Conservation (phyloP, 2,888 invertebrate species). For the Polia nebulosa region DNA sequence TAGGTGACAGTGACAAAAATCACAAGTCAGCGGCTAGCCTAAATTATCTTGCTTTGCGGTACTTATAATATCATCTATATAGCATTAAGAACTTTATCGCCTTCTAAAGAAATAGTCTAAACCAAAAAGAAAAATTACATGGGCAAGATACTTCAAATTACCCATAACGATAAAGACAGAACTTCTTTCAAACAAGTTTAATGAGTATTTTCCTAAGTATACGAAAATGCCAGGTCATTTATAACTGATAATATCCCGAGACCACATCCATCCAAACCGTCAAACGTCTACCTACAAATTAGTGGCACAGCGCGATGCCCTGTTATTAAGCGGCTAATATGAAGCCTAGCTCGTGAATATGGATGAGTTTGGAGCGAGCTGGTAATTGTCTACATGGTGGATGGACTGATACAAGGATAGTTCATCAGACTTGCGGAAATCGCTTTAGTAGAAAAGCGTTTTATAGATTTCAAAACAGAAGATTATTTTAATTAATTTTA, state of each 20-base stretch:
- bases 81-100: too few species aligned
- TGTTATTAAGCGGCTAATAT: conserved; percentile 56
- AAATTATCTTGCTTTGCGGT: too few species aligned
- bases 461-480: too few species aligned
- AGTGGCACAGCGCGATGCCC: conserved; percentile 16
- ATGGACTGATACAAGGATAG: conserved; percentile 6
- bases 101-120: too few species aligned
- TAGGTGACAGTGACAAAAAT: too few species aligned
- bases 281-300: conserved; percentile 44
- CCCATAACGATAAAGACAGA: not conserved
- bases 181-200: not conserved
- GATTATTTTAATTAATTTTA: too few species aligned
- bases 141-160: not conserved
- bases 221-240: not conserved
- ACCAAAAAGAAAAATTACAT: not conserved
- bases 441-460: not conserved
- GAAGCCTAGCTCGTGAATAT: conserved; percentile 52
- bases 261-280: conserved; percentile 19
- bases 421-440: not conserved
- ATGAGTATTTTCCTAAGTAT: not conserved
- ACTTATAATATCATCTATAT: too few species aligned
- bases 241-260: conserved; percentile 12
- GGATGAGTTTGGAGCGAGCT: conserved; percentile 42
- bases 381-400: conserved; percentile 38
- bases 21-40: too few species aligned